Evolutionary conservation across 1,140 invertebrate genomes (phyloP).

Genomic region (Nasonia longicornis): DNA sequence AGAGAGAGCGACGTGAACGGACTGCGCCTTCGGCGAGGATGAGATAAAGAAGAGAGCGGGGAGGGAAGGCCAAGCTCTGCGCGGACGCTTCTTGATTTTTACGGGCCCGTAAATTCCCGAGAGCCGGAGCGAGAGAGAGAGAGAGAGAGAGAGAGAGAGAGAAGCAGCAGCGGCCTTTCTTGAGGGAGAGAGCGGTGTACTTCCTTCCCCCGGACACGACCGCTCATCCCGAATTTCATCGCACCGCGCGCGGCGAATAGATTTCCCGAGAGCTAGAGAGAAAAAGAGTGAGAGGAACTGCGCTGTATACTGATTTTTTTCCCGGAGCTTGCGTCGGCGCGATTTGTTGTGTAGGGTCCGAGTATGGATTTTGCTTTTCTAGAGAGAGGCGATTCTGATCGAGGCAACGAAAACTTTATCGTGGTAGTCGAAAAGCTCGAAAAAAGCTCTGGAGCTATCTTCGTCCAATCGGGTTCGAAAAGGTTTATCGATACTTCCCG

Average conservation of each 20-base stretch:
- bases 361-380: neutral
- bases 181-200: slow-evolving; percentile 33
- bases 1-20: slow-evolving; percentile 41
- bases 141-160: too few species aligned
- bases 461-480: neutral
- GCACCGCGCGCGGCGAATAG: slow-evolving; percentile 47
- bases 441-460: neutral
- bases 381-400: neutral
- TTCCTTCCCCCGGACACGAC: slow-evolving; percentile 41
- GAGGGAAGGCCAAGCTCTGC: slow-evolving; percentile 61
- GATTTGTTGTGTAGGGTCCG: neutral
- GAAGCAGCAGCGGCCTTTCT: neutral
- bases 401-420: neutral
- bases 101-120: slow-evolving; percentile 67
- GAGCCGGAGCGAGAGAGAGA: neutral
- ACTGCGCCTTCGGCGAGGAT: slow-evolving; percentile 18
- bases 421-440: neutral
- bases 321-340: neutral
- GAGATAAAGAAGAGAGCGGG: slow-evolving; percentile 37
- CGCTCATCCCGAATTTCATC: slow-evolving; percentile 62
- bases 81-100: slow-evolving; percentile 69
- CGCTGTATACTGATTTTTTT: slow-evolving; percentile 41
- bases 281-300: neutral
- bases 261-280: slow-evolving; percentile 44
- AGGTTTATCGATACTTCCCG: neutral